Conservation (phyloP, 2,888 invertebrate genomes). For the Isoperla grammatica region DNA sequence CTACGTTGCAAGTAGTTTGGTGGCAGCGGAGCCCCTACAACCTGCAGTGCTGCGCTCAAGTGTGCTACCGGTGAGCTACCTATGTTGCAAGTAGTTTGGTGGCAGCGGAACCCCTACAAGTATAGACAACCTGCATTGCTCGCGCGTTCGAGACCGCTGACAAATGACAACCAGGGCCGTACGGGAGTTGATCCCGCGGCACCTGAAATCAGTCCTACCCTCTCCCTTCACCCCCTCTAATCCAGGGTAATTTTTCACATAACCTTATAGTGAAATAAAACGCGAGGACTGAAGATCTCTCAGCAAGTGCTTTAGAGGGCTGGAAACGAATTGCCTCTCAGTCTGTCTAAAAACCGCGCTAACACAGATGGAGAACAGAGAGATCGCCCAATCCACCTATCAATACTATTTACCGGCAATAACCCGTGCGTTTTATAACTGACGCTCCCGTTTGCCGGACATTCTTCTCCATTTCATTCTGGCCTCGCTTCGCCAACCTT, state of each 20-base stretch:
- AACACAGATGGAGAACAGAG: background rate
- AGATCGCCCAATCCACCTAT: conserved; percentile 14
- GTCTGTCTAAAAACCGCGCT: too few relatives aligned
- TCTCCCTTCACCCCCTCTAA: conserved; percentile 19
- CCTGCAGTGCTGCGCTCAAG: too few relatives aligned
- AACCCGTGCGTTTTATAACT: conserved; percentile 21
- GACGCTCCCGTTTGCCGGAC: background rate
- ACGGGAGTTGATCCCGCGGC: conserved; percentile 23
- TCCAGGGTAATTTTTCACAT: conserved; percentile 24
- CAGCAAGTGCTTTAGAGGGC: too few relatives aligned
- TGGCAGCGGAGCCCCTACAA: too few relatives aligned
- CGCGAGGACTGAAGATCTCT: background rate
- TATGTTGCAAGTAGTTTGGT: too few relatives aligned
- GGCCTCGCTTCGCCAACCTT: too few relatives aligned
- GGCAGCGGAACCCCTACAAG: too few relatives aligned
- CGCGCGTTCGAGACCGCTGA: conserved; percentile 22
- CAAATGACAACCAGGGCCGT: conserved; percentile 22
- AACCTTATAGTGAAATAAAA: conserved; percentile 24
- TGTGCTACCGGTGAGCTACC: too few relatives aligned
- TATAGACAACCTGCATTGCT: too few relatives aligned
- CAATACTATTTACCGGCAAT: conserved; percentile 21
- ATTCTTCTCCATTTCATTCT: too few relatives aligned
- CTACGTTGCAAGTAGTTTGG: too few relatives aligned
- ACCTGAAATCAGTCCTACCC: conserved; percentile 23
- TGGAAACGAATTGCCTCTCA: too few relatives aligned